phyloP scores from a whole-genome alignment of 2,888 invertebrate genomes.

The Hirtodrosophila trivittata region DNA sequence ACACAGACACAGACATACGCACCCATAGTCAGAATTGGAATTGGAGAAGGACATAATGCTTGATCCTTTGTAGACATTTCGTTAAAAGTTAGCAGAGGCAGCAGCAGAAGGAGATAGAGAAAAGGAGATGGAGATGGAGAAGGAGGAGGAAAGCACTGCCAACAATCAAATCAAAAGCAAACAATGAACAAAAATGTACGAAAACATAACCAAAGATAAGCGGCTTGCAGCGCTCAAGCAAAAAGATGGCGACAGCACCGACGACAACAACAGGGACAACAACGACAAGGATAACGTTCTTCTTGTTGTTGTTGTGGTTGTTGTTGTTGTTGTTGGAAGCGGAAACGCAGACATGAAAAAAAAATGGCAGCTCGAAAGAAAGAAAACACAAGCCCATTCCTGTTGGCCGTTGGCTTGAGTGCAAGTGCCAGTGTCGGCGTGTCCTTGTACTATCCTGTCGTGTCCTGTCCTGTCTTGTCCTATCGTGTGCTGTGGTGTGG shows the following conservation, averaged over 20 bases:
- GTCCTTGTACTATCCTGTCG: constrained; percentile 59
- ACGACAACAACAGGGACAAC: constrained; percentile 21
- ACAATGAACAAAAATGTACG: constrained; percentile 79
- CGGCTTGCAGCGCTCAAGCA: constrained; percentile 69
- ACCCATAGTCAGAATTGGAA: constrained; percentile 21
- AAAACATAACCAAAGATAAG: constrained; percentile 80
- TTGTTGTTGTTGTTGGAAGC: constrained; percentile 55
- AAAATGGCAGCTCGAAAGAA: constrained; percentile 45
- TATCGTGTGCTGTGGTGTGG: constrained; percentile 23
- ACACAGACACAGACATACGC: constrained; percentile 14
- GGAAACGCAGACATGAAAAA: constrained; percentile 70
- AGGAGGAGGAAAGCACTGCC: constrained; percentile 57
- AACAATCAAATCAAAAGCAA: constrained; percentile 80
- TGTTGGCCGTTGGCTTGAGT: constrained; percentile 25
- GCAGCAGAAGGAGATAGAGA: neutral
- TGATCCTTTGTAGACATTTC: constrained; percentile 80
- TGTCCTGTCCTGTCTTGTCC: constrained; percentile 36
- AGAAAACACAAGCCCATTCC: constrained; percentile 29
- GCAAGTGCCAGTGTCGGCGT: constrained; percentile 58
- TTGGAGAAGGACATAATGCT: constrained; percentile 53
- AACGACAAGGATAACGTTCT: constrained; percentile 24
- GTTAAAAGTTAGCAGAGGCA: constrained; percentile 69
- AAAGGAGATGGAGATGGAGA: neutral
- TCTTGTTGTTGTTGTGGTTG: constrained; percentile 47
- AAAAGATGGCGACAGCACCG: constrained; percentile 65